These are phyloP conservation scores for Ethmia dodecea DNA, from an alignment of 2,888 invertebrate genomes.

Conservation along the genomic window DNA sequence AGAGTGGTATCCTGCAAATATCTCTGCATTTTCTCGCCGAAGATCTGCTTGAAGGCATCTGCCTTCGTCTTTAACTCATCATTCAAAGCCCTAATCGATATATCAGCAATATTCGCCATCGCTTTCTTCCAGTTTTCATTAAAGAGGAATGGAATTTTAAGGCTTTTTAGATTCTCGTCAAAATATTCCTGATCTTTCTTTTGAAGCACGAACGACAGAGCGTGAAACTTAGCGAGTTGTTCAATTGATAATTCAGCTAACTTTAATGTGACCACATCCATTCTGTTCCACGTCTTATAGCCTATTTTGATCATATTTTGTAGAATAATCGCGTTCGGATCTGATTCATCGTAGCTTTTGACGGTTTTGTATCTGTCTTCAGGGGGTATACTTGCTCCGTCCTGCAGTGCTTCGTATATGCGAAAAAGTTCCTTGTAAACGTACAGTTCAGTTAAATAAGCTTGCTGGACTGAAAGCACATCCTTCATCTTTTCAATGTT, in stretches of 20 bases:
- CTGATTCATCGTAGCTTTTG: constrained; percentile 32
- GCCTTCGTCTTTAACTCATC: constrained; percentile 17
- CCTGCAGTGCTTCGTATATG: constrained; percentile 34
- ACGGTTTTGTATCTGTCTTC: constrained; percentile 34
- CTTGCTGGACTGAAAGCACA: constrained; percentile 31
- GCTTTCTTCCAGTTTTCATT: constrained; percentile 22
- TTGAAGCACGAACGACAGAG: constrained; percentile 31
- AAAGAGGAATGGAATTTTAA: constrained; percentile 18
- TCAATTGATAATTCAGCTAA: constrained; percentile 28
- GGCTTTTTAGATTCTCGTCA: constrained; percentile 17
- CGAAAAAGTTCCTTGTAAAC: constrained; percentile 37
- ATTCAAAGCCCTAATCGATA: constrained; percentile 13
- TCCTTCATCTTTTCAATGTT: constrained; percentile 22
- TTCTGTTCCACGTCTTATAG: constrained; percentile 29
- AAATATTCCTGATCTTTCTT: constrained; percentile 25
- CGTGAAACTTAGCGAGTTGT: constrained; percentile 37
- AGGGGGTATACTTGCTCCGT: constrained; percentile 29
- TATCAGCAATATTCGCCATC: constrained; percentile 17
- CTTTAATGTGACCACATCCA: constrained; percentile 24
- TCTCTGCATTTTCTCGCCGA: constrained; percentile 18
- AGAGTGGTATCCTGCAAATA: constrained; percentile 17
- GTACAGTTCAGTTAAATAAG: constrained; percentile 37
- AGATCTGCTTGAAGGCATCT: constrained; percentile 10
- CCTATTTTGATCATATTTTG: constrained; percentile 39
- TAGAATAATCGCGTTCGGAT: constrained; percentile 35